phyloP scores from a whole-genome alignment of 2,888 invertebrate species.

The Bellardia bayeri region DNA sequence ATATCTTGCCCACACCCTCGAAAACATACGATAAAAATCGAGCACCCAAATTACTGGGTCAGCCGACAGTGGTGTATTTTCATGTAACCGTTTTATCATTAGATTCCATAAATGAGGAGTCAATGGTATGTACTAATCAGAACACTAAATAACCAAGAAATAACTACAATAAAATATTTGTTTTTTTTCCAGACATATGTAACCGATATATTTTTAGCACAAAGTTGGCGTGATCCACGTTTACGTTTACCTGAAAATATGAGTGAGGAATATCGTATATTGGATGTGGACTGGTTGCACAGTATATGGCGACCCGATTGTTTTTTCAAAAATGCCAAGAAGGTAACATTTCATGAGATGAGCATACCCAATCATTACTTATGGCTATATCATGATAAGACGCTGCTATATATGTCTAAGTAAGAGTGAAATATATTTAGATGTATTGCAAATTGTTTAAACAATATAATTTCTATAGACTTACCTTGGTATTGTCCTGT shows the following conservation, averaged over 20 bases:
- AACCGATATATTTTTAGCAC: slow-evolving; percentile 95
- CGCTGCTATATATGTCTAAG: slow-evolving; percentile 96
- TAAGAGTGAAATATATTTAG: slow-evolving; percentile 84
- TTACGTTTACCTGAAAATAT: slow-evolving; percentile 95
- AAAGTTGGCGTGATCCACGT: slow-evolving; percentile 96
- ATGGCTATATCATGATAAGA: slow-evolving; percentile 96
- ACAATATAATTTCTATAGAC: slow-evolving; percentile 84
- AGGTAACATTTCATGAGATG: slow-evolving; percentile 97
- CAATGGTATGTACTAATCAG: slow-evolving; percentile 87
- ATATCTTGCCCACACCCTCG: slow-evolving; percentile 92
- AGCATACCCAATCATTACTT: slow-evolving; percentile 97
- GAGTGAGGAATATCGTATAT: slow-evolving; percentile 95
- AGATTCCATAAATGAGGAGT: slow-evolving; percentile 98
- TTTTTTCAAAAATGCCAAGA: slow-evolving; percentile 97
- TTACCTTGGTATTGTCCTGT: slow-evolving; percentile 95
- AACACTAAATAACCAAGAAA: neutral
- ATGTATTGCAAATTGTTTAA: neutral
- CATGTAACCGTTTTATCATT: slow-evolving; percentile 95
- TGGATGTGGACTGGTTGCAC: slow-evolving; percentile 95
- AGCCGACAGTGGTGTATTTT: slow-evolving; percentile 95
- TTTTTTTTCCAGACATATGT: slow-evolving; percentile 90
- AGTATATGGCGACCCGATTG: slow-evolving; percentile 97
- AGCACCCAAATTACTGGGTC: slow-evolving; percentile 93
- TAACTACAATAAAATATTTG: neutral
- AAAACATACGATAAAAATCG: slow-evolving; percentile 96